A percentile compares a stretch with the other conserved stretches of the same genome.
These are phyloP conservation scores for Oreonectes daqikongensis DNA, from an alignment of 2,797 vertebrate genomes.

Conservation along the genomic window DNA sequence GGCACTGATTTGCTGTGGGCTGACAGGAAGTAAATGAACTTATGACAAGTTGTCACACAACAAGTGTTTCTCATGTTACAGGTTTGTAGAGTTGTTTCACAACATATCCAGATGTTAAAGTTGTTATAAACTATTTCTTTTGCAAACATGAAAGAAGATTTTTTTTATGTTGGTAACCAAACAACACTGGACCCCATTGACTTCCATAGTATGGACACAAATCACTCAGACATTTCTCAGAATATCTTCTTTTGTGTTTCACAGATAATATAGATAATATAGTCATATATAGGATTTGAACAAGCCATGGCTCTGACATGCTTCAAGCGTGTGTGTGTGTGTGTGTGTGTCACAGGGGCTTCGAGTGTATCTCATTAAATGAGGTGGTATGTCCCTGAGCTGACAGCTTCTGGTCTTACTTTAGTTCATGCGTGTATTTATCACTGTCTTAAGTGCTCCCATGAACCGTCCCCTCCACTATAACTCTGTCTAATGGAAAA, in stretches of 20 bases:
- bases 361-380: conserved; percentile 47
- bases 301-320: not conserved
- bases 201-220: no score
- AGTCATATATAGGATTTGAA: no score
- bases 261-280: no score
- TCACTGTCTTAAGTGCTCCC: conserved; percentile 73
- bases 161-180: no score
- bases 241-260: no score
- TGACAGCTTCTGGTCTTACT: conserved; percentile 72
- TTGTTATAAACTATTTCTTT: not conserved
- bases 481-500: conserved; percentile 77
- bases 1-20: not conserved
- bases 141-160: no score
- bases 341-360: not conserved
- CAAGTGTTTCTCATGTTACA: conserved; percentile 12
- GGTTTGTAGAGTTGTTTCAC: not conserved
- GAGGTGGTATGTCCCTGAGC: conserved; percentile 66
- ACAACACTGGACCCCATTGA: no score
- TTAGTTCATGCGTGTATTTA: conserved; percentile 72
- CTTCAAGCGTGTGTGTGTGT: not conserved
- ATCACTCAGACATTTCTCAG: no score
- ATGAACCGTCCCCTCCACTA: conserved; percentile 63
- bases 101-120: conserved; percentile 3
- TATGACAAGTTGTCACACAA: not conserved
- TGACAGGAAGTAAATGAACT: not conserved